Conservation (phyloP, 2,797 vertebrate genomes). For the Synaphobranchus kaupii region DNA sequence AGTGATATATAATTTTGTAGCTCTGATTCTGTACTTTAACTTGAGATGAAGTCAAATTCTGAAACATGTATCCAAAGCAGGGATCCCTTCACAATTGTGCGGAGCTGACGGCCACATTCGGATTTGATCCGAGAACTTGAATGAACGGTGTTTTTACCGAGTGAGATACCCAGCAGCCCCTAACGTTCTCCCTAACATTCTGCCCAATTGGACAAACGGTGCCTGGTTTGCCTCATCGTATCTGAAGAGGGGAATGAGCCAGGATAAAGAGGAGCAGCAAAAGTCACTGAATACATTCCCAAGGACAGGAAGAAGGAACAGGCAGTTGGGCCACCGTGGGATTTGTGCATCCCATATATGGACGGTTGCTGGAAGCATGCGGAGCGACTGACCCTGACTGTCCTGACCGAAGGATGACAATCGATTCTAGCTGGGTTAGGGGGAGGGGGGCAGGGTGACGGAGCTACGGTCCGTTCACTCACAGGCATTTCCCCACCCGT, state of each 20-base stretch:
- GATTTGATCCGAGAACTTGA: no score
- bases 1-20: no score
- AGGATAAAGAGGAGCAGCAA: not conserved
- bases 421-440: not conserved
- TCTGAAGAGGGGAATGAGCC: not conserved
- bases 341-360: not conserved
- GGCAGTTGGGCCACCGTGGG: not conserved
- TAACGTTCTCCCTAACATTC: not conserved
- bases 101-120: no score
- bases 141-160: no score
- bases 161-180: no score
- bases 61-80: no score
- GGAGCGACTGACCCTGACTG: not conserved
- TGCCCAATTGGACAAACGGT: not conserved
- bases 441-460: not conserved
- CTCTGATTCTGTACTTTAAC: no score
- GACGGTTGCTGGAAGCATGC: not conserved
- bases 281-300: not conserved
- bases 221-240: not conserved
- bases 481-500: not conserved
- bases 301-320: not conserved
- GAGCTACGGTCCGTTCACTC: not conserved
- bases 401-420: not conserved
- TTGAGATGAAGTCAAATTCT: no score
- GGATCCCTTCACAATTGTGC: no score